phyloP scores from a whole-genome alignment of 2,888 invertebrate species.

The Eulithis testata region DNA sequence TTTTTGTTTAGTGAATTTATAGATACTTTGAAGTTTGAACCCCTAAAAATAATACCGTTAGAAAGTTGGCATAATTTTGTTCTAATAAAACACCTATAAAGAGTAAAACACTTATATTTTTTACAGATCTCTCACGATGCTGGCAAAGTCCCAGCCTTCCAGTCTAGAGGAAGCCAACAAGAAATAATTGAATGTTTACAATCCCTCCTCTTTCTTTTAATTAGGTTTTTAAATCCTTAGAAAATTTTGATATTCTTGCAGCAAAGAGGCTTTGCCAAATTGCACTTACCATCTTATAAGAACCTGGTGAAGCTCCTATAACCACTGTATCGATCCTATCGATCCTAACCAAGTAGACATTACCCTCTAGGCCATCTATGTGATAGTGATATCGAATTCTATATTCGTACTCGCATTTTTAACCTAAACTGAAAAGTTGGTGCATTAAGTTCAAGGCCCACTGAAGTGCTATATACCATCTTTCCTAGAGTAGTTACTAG shows the following conservation, averaged over 20 bases:
- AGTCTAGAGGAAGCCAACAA: constrained; percentile 68
- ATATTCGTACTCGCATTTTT: constrained; percentile 44
- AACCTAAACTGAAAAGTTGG: constrained; percentile 42
- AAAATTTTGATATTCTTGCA: constrained; percentile 38
- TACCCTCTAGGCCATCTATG: constrained; percentile 37
- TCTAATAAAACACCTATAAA: neutral
- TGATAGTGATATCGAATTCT: constrained; percentile 49
- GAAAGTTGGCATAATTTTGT: constrained; percentile 3
- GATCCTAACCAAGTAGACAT: constrained; percentile 38
- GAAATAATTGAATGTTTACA: constrained; percentile 57
- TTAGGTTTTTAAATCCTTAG: constrained; percentile 30
- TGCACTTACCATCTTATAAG: constrained; percentile 28
- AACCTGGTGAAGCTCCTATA: constrained; percentile 19
- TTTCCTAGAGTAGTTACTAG: neutral
- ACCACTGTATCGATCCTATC: constrained; percentile 19
- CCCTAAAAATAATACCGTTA: neutral
- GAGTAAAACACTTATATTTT: constrained; percentile 19
- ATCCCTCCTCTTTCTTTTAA: constrained; percentile 41
- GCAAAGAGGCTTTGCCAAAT: constrained; percentile 45
- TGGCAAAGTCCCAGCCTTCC: constrained; percentile 73
- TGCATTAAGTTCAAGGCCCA: constrained; percentile 20
- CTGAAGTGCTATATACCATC: constrained; percentile 1
- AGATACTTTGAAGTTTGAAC: neutral
- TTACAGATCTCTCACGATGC: constrained; percentile 78
- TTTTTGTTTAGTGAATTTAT: neutral